Evolutionary conservation across 2,797 vertebrate species (phyloP), one percentile per base, ranked within the genome.

Genomic region (Brachyalestes nurse): DNA sequence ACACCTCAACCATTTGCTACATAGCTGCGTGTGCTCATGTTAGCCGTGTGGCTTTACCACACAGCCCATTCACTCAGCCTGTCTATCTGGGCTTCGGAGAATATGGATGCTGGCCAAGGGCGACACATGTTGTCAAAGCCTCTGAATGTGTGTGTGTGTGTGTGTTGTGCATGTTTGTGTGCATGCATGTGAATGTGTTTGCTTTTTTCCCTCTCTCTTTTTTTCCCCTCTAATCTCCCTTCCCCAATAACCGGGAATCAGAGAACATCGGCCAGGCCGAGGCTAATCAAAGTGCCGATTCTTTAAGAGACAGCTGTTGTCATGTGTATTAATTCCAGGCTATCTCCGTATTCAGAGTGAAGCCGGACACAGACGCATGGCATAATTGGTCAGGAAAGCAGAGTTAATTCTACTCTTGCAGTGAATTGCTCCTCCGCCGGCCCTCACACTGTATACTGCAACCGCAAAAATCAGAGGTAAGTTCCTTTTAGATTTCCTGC

Each of bases 271-370:
- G 90, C 92, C 91, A 90, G 88, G 91, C 88, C 86, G 87, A 78
- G 88, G 90, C 91, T 93, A 94, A 95, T 95, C 94, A 95, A 95
- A 95, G 94, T 95, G 93, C 93, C 92, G 91, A 95, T 94, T 95
- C 91, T 93, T 94, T 90, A 92, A 95, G 92, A 91, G 92, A 94
- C 94, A 95, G 94, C 94, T 95, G 94, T 91, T 93, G 94, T 94
- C 94, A 95, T 94, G 92, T 92, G 93, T 92, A 88, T 89, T 87
- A 90, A 89, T 93, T 93, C 92, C 89, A 89, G 91, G 74, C 83
- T 89, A 89, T 92, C 92, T 94, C 90, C 83, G 89, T 88, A 88
- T 80, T 86, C 80, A 82, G 87, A 75, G 90, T 91, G 23, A 72
- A 78, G 90, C 87, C 86, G 72, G 38, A 83, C 89, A 89, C 91